These are phyloP conservation scores for Halcyon senegalensis DNA, from an alignment of 2,113 vertebrate species.

Conservation along the genomic window DNA sequence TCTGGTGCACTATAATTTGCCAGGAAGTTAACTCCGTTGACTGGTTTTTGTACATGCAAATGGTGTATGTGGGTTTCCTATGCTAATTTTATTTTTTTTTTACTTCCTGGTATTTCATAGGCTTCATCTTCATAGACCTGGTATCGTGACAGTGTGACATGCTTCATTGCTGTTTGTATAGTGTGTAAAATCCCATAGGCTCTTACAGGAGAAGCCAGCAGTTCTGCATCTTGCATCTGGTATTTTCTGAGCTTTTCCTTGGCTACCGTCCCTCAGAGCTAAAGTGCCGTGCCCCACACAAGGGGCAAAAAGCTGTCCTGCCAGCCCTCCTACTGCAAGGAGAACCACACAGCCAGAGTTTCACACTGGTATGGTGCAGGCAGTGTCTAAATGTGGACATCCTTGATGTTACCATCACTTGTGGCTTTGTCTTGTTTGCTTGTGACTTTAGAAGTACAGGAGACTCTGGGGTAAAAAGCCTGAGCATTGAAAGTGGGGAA, in stretches of 20 bases:
- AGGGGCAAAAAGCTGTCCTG: rapidly evolving
- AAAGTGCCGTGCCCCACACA: background rate
- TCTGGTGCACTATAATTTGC: background rate
- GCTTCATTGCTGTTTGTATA: background rate
- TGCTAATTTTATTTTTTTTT: background rate
- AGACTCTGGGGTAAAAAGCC: background rate
- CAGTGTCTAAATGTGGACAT: background rate
- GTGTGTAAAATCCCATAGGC: background rate
- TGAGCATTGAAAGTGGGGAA: rapidly evolving
- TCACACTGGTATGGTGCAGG: background rate
- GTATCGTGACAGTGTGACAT: background rate
- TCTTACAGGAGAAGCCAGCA: background rate
- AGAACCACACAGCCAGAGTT: background rate
- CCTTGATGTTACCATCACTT: background rate
- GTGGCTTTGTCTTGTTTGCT: background rate
- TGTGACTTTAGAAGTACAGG: background rate
- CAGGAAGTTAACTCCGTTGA: background rate
- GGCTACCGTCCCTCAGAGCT: background rate
- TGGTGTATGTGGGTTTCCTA: background rate
- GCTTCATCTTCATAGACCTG: background rate
- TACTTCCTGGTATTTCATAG: background rate
- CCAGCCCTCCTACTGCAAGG: background rate
- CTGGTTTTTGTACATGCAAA: background rate
- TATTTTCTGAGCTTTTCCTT: background rate
- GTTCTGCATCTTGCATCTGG: background rate